Conservation (phyloP, 2,888 invertebrate genomes). For the Stenolophus ochropezus region DNA sequence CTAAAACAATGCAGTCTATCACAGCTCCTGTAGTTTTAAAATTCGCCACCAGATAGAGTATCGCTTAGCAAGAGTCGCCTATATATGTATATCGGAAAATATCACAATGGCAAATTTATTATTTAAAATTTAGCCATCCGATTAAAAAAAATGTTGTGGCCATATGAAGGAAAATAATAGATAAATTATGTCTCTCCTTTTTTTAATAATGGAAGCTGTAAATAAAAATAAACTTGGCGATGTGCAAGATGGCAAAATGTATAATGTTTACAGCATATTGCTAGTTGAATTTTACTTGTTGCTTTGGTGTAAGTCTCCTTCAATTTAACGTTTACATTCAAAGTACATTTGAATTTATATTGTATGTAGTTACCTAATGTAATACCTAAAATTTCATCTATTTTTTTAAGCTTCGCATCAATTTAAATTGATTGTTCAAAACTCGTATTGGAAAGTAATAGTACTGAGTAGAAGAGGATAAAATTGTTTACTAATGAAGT, state of each 20-base stretch:
- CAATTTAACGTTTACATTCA: not conserved
- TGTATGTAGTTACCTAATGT: not conserved
- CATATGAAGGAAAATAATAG: not conserved
- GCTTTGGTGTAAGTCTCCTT: not conserved
- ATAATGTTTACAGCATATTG: too few species aligned
- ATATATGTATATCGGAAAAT: not conserved
- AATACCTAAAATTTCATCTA: not conserved
- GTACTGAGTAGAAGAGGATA: constrained; percentile 5
- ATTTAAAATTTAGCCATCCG: not conserved
- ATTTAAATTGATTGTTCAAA: constrained; percentile 4
- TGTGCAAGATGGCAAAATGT: not conserved
- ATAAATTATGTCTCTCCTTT: not conserved
- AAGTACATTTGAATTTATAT: not conserved
- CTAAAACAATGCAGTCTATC: too few species aligned
- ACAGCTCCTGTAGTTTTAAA: too few species aligned
- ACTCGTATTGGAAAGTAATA: not conserved
- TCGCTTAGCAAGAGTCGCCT: too few species aligned
- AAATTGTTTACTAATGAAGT: not conserved
- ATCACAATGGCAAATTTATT: not conserved
- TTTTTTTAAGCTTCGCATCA: not conserved
- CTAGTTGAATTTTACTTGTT: not conserved
- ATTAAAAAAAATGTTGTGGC: not conserved
- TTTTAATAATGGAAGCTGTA: too few species aligned
- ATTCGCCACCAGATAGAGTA: too few species aligned
- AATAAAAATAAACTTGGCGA: not conserved